Evolutionary conservation across 1,140 invertebrate species (phyloP).

Genomic region (Octopus bimaculoides): DNA sequence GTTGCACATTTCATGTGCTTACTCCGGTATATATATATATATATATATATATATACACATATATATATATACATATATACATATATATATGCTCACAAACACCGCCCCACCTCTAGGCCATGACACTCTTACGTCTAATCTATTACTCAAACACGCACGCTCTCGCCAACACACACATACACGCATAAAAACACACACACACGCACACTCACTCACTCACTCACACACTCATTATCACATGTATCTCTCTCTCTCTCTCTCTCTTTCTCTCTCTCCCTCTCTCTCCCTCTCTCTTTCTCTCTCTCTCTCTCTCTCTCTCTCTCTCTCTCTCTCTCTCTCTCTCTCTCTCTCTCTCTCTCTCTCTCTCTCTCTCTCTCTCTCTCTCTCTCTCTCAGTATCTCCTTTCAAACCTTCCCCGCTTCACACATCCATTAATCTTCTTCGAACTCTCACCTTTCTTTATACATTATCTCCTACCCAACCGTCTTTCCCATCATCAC

Average conservation of each 20-base stretch:
- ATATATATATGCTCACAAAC: neutral
- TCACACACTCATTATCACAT: neutral
- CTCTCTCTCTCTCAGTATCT: conserved; percentile 8
- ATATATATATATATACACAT: neutral
- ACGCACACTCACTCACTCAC: conserved; percentile 2
- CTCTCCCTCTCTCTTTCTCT: neutral
- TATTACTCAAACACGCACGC: neutral
- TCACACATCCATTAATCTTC: neutral
- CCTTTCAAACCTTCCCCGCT: neutral
- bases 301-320: neutral
- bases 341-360: neutral
- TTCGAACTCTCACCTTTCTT: neutral
- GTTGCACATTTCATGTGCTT: no score
- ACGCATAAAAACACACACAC: conserved; percentile 21
- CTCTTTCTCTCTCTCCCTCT: neutral
- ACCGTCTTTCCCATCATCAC: neutral
- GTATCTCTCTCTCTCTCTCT: conserved; percentile 4
- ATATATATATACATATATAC: neutral
- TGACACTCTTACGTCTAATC: neutral
- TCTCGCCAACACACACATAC: neutral
- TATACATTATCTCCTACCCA: neutral
- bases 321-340: neutral
- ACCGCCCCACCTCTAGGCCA: no score
- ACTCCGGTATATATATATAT: neutral
- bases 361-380: conserved; percentile 4